These are phyloP conservation scores for Chrysodeixis includens DNA, from an alignment of 2,888 invertebrate genomes.

Conservation along the genomic window DNA sequence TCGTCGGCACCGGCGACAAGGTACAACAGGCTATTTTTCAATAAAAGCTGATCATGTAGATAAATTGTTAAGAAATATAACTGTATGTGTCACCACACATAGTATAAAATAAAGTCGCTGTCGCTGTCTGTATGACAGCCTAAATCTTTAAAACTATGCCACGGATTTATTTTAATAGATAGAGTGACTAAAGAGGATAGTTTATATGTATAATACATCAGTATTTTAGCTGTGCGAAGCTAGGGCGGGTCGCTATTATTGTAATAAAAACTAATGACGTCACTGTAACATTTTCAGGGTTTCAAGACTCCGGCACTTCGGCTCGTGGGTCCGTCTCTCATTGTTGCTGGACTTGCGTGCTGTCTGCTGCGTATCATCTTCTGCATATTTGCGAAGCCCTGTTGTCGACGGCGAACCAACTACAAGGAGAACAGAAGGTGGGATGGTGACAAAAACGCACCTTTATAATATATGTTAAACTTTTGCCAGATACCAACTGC, in stretches of 20 bases:
- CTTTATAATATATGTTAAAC: too few species aligned
- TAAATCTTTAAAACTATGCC: too few species aligned
- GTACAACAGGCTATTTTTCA: conserved; percentile 65
- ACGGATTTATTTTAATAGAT: too few species aligned
- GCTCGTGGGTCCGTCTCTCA: conserved; percentile 95
- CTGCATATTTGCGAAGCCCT: conserved; percentile 95
- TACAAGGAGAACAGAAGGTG: conserved; percentile 90
- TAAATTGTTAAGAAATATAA: too few species aligned
- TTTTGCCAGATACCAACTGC: too few species aligned
- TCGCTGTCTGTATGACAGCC: too few species aligned
- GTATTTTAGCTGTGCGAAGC: too few species aligned
- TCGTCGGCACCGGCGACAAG: conserved; percentile 97
- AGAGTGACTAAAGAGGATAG: too few species aligned
- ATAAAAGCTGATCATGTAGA: neutral
- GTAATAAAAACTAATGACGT: neutral
- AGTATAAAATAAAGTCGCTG: too few species aligned
- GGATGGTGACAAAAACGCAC: neutral
- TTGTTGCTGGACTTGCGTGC: conserved; percentile 94
- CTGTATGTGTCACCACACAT: too few species aligned
- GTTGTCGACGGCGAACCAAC: conserved; percentile 91
- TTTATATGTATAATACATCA: too few species aligned
- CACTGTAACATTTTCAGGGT: conserved; percentile 75
- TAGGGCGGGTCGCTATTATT: too few species aligned
- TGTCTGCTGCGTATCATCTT: conserved; percentile 95
- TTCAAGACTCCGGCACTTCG: conserved; percentile 96